These are phyloP conservation scores for Branchellion lobata DNA, from an alignment of 2,888 invertebrate species.

Conservation along the genomic window DNA sequence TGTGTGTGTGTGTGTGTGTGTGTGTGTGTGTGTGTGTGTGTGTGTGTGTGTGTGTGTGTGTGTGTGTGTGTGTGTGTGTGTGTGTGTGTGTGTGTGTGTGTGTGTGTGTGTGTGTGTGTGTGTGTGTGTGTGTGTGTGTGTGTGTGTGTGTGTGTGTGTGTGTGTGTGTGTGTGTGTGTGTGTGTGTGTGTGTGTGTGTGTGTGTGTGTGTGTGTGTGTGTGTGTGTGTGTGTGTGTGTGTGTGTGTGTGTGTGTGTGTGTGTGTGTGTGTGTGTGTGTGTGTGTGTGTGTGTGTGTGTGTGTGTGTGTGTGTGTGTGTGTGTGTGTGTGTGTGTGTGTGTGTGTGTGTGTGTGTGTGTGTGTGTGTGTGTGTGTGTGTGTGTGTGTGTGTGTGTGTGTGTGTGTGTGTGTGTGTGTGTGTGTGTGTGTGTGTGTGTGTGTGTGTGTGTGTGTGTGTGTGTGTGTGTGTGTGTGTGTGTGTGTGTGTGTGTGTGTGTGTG, in stretches of 20 bases:
- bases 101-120: constrained; percentile 11
- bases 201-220: constrained; percentile 31
- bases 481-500: constrained; percentile 31
- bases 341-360: constrained; percentile 7
- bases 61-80: constrained; percentile 15
- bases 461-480: constrained; percentile 33
- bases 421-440: constrained; percentile 32
- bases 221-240: constrained; percentile 21
- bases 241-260: constrained; percentile 25
- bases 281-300: constrained; percentile 20
- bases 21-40: constrained; percentile 23
- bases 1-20: constrained; percentile 29
- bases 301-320: constrained; percentile 12
- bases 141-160: constrained; percentile 12
- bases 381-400: too few relatives aligned
- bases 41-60: constrained; percentile 24
- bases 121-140: neutral
- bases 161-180: constrained; percentile 28
- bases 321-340: neutral
- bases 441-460: constrained; percentile 33
- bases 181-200: constrained; percentile 29
- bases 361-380: constrained; percentile 20
- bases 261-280: constrained; percentile 12
- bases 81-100: constrained; percentile 8
- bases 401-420: too few relatives aligned